Evolutionary conservation across 2,113 vertebrate genomes (phyloP), one percentile per base, ranked within the genome.

Genomic region (Muscicapa adusta): DNA sequence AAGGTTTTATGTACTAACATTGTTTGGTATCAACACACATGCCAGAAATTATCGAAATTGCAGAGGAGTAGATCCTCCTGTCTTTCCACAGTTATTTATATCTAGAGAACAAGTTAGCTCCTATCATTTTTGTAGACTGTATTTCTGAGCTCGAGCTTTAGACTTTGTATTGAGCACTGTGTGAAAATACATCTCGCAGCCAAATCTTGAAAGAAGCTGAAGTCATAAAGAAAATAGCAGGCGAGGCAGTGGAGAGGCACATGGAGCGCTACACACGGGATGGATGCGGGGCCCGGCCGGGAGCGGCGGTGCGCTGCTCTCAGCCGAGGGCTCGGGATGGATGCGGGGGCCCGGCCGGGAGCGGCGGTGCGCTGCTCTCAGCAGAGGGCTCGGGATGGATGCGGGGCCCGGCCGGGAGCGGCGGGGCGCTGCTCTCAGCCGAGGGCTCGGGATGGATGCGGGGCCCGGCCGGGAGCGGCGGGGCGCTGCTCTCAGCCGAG

Each of bases 191-290:
- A 76, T 93, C 60, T 79, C n/a, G 85, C 56, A 92, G 95, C 95
- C 93, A 97, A 95, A 90, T 58, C 91, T 91, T 91, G 89, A 96
- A 97, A 93, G 83, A 94, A 95, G 89, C 93, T 96, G 93, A 93
- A 97, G 91, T 97, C 93, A 96, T 97, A 96, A 97, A 93, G 96
- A 94, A 97, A 96, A 96, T 94, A 96, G 56, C 85, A 80, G 91
- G 23, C 85, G 47, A 38, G 53, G 90, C 75, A 90, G 89, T 65
- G 16, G 93, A 3, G 76, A 94, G 95, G 75, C 93, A 94, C 95
- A 96, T n/a, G 96, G 91, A 96, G 91, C 88, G 34, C 72, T 80
- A 91, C 95, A 91, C 90, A 96, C 61, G 53, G 77, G 63, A 60
- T 80, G 85, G 85, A 18, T 28, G 78, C 0, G 43, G 18, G 13